phyloP scores from a whole-genome alignment of 2,113 vertebrate genomes.

The Eidolon helvum region DNA sequence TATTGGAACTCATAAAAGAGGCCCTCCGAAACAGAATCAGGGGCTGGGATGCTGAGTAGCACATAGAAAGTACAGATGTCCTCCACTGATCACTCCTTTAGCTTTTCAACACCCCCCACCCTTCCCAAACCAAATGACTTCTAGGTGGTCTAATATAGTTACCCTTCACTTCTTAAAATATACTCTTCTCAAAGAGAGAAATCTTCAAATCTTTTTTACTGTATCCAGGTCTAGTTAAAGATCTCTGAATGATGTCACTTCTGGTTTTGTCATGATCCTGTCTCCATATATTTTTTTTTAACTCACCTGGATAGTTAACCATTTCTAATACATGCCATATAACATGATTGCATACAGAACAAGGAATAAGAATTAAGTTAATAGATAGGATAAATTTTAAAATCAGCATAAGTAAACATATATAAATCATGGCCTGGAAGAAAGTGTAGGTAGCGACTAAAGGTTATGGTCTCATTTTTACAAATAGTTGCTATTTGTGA shows the following conservation, averaged over 20 bases:
- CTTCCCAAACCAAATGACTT: neutral
- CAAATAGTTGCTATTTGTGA: neutral
- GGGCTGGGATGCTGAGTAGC: neutral
- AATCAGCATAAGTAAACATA: neutral
- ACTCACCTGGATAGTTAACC: neutral
- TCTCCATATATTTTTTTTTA: neutral
- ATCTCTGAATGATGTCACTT: neutral
- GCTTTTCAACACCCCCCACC: fast-evolving
- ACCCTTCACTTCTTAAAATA: neutral
- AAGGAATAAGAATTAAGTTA: neutral
- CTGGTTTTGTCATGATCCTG: neutral
- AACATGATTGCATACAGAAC: neutral
- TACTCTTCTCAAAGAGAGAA: neutral
- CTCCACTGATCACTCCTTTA: neutral
- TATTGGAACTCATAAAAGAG: neutral
- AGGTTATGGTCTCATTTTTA: neutral
- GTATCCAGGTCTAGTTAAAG: neutral
- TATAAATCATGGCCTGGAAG: neutral
- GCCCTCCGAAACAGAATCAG: neutral
- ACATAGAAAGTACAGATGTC: neutral
- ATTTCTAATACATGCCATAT: neutral
- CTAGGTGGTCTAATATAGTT: neutral
- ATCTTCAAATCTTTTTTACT: neutral
- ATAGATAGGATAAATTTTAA: neutral
- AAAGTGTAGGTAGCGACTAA: neutral